Base-by-base conservation (phyloP, 2,888 invertebrate genomes). In the Miltochrista miniata region DNA sequence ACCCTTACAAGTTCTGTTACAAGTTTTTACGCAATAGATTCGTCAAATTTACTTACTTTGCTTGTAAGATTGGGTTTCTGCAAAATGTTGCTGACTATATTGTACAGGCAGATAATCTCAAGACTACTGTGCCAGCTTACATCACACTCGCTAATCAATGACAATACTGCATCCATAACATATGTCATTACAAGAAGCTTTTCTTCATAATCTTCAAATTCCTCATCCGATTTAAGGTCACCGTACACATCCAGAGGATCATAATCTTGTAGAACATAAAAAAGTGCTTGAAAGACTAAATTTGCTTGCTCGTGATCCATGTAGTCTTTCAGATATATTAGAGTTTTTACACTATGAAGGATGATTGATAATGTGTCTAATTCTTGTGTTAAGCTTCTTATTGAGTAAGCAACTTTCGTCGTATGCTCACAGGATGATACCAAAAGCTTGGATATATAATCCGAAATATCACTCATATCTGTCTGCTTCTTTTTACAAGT, bases 61-160 rank as follows among this genome's bases (percentile, higher is more conserved):
- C 79, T 79, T 37, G 81, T 73, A 45, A 92, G 74, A 64, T 87
- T 85, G 0, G 79, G 74, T 39, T 83, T 80, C 51, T 82, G 79
- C 45, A 92, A 68, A 44, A 92, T 85, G 60, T 81, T 80, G 41
- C 77, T 81, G 2, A 90, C 86, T 42, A 87, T 70, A 33, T 75
- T 79, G 51, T 90, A 88, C 10, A 96, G 84, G 60, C 95, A 95
- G 53, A 95, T 92, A 0, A 96, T 94, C 86, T 96, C 96, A 2
- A 96, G 90, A 51, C 95, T 95, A 65, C 96, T 96, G 51, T 94
- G 93, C 96, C 96, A 96, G 31, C 94, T 94, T 11, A 96, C 94
- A 55, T 94, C 93, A 63, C 95, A 95, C 41, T 94, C 93, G 52
- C 94, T 93, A 4, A 96, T 94, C 38, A 96, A 84, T 0, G 92